Percentiles rank a stretch among this genome's conserved stretches.
These are phyloP conservation scores for Noctilio leporinus DNA, from an alignment of 2,113 vertebrate species.

Conservation along the genomic window DNA sequence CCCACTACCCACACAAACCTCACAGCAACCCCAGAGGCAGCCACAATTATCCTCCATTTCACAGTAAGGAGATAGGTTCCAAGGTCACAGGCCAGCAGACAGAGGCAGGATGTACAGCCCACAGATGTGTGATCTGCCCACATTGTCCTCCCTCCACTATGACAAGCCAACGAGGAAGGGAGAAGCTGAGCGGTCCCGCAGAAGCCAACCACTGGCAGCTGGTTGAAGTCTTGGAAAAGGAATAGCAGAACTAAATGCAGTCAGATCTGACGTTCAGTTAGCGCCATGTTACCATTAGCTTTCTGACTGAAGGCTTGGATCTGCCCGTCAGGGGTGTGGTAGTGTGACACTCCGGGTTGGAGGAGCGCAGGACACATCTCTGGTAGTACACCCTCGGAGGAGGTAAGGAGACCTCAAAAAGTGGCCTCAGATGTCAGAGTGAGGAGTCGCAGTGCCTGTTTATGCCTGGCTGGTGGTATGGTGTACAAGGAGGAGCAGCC, in stretches of 20 bases:
- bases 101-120: neutral
- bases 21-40: neutral
- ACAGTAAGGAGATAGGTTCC: neutral
- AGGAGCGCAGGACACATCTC: neutral
- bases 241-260: neutral
- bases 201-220: neutral
- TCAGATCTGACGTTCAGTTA: neutral
- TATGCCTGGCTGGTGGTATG: neutral
- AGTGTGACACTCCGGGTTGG: neutral
- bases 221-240: neutral
- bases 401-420: neutral
- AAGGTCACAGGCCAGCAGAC: neutral
- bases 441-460: neutral
- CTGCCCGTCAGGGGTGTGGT: neutral
- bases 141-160: neutral
- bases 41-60: neutral
- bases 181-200: neutral
- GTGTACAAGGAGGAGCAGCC: neutral
- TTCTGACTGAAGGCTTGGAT: neutral
- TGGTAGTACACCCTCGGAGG: neutral
- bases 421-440: neutral
- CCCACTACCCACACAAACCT: neutral
- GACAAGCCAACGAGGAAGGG: neutral
- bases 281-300: neutral
- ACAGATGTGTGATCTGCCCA: neutral